phyloP scores from a whole-genome alignment of 1,140 invertebrate genomes.

The Drosophila leontia region DNA sequence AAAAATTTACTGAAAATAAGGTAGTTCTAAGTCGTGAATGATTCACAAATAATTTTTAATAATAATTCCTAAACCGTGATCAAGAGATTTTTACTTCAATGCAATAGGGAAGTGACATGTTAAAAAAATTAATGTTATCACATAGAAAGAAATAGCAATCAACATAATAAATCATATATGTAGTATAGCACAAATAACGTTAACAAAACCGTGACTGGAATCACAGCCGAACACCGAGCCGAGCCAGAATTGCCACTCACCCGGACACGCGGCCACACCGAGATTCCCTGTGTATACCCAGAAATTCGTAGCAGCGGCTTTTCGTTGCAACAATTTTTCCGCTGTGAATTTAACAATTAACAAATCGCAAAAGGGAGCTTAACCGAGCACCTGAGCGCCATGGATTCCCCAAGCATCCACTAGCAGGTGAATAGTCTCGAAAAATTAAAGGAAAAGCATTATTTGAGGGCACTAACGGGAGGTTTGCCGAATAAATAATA shows the following conservation, averaged over 20 bases:
- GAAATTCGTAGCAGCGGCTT: conserved; percentile 29
- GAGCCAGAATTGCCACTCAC: not conserved
- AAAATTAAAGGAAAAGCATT: too few relatives aligned
- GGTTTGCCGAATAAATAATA: conserved; percentile 37
- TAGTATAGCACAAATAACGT: not conserved
- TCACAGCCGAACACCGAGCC: not conserved
- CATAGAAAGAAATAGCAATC: too few relatives aligned
- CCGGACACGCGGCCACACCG: not conserved
- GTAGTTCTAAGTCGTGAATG: not conserved
- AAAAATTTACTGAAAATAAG: not conserved
- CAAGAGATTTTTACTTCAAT: not conserved
- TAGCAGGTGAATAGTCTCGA: conserved; percentile 20
- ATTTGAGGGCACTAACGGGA: not conserved
- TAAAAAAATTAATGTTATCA: not conserved
- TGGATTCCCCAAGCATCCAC: conserved; percentile 1
- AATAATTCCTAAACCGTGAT: not conserved
- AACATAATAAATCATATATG: not conserved
- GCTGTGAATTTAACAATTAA: conserved; percentile 20
- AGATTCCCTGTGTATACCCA: conserved; percentile 31
- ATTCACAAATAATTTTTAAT: not conserved
- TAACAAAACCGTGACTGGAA: conserved; percentile 6
- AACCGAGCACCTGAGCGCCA: not conserved
- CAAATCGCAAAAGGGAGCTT: not conserved
- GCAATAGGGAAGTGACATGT: not conserved
- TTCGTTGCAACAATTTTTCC: conserved; percentile 29